Conservation (phyloP, 1,140 invertebrate genomes). For the Aphaenogaster rudis region DNA sequence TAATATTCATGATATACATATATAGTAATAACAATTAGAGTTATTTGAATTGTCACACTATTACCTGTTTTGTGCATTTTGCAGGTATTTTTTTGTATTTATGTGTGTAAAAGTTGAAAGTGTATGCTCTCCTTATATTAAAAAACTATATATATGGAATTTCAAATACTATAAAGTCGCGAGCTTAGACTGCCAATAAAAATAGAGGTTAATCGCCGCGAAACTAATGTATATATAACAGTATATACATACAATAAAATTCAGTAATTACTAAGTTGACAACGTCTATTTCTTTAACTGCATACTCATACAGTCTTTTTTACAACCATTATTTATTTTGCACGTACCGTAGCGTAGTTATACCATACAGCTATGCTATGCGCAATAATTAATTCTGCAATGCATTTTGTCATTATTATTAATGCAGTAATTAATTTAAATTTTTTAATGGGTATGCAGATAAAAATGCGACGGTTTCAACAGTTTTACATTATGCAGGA, state of each 20-base stretch:
- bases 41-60: constrained; percentile 5
- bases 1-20: neutral
- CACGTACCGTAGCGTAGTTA: neutral
- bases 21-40: neutral
- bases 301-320: constrained; percentile 28
- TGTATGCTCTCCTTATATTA: neutral
- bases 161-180: constrained; percentile 11
- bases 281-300: constrained; percentile 29
- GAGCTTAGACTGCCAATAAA: constrained; percentile 7
- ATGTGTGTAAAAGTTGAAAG: constrained; percentile 30
- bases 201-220: constrained; percentile 4
- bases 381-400: neutral
- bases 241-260: constrained; percentile 30
- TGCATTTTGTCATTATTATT: neutral
- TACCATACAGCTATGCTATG: neutral
- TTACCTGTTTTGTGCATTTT: constrained; percentile 27
- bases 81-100: constrained; percentile 18
- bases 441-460: constrained; percentile 55
- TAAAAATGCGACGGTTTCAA: constrained; percentile 46
- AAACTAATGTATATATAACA: constrained; percentile 37
- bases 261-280: constrained; percentile 31
- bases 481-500: constrained; percentile 63
- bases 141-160: constrained; percentile 22
- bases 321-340: neutral
- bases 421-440: constrained; percentile 22